Evolutionary conservation across 2,113 vertebrate species (phyloP), one percentile per base, ranked within the genome.

Genomic region (Pteruthius melanotis): DNA sequence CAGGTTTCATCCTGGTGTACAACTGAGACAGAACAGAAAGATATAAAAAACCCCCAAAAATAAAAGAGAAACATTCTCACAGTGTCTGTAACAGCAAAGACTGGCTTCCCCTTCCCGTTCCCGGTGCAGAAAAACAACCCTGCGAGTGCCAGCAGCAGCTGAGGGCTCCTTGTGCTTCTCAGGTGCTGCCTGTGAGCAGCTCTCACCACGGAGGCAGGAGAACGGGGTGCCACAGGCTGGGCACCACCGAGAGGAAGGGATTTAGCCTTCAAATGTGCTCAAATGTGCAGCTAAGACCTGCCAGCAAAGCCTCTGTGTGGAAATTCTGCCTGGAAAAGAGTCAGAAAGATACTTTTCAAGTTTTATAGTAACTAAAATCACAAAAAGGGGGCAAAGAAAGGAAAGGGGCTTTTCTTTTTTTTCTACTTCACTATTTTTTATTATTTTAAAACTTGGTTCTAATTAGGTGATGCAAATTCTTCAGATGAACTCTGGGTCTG

Each of bases 381-480:
- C 47, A 88, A 69, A 66, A 77, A 65, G 13, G 47, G 64, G 72
- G 59, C 23, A 35, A 79, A 60, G 68, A 77, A 61, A 33, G 56
- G n/a, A 54, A 78, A 53, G 13, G 15, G 16, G 17, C 7, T 84
- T 22, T 50, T 63, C 3, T 2, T 12, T 13, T 9, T 10, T n/a
- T 4, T 30, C 30, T 63, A 13, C 20, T 81, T 42, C 18, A 4
- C 54, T n/a, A 7, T 13, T 57, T 82, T 20, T 53, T 90, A 27
- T 54, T 7, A 8, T 75, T 92, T 80, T 53, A 54, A 77, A 86
- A 64, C 3, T 30, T 2, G 42, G 50, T 93, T 97, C 95, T 96
- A 95, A 97, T 98, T 96, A 97, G 89, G 88, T 96, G 93, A 89
- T 59, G 75, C 84, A 76, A 82, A 95, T 97, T 96, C 86, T 97